These are phyloP conservation scores for Nettapus auritus DNA, from an alignment of 2,113 vertebrate species.

Conservation along the genomic window DNA sequence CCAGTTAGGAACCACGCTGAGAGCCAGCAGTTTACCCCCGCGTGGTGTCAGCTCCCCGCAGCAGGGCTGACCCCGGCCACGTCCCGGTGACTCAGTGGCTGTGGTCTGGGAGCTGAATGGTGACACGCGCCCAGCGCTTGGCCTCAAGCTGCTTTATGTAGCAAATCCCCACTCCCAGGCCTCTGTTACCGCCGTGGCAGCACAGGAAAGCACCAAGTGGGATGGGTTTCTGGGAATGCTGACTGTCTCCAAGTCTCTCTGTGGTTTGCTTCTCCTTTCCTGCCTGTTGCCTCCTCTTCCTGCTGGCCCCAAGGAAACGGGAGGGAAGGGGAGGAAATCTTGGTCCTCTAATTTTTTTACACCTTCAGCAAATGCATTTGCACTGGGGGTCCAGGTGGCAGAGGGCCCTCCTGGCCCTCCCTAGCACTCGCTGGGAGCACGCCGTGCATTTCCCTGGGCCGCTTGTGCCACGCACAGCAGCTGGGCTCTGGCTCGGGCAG, in stretches of 20 bases:
- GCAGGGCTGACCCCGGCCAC: background rate
- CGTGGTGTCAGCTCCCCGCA: background rate
- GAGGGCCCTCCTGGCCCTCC: too few relatives aligned
- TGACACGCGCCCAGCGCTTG: background rate
- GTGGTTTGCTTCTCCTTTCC: background rate
- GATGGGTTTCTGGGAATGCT: background rate
- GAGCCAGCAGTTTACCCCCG: background rate
- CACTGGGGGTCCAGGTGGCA: too few relatives aligned
- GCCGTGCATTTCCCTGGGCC: rapidly evolving
- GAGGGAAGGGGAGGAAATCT: background rate
- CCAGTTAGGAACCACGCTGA: too few relatives aligned
- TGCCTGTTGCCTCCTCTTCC: background rate
- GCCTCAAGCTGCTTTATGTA: background rate
- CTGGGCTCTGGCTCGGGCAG: background rate
- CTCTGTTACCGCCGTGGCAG: background rate
- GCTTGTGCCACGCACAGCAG: background rate
- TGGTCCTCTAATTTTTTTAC: background rate
- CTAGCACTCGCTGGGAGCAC: background rate
- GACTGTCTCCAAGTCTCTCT: background rate
- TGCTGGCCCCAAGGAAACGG: background rate
- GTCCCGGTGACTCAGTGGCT: background rate
- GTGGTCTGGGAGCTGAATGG: background rate
- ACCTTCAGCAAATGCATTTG: background rate
- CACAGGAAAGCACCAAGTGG: background rate
- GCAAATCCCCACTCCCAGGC: background rate